phyloP scores from a whole-genome alignment of 1,140 invertebrate genomes.

The Mactra quadrangularis region DNA sequence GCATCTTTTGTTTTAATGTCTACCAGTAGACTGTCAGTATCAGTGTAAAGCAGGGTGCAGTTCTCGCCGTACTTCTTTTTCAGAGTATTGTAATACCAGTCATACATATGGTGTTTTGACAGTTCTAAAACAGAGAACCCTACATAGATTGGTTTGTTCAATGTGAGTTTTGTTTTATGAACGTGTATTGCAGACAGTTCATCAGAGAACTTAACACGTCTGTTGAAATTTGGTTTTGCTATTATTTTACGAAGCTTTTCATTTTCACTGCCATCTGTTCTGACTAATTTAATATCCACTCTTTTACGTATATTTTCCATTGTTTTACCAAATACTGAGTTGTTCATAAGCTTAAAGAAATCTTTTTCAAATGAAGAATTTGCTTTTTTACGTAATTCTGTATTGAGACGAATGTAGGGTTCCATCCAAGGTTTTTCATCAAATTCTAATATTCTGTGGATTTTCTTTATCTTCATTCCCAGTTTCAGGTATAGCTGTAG shows the following conservation, averaged over 20 bases:
- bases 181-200: constrained; percentile 60
- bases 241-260: constrained; percentile 16
- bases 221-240: constrained; percentile 34
- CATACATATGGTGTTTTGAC: constrained; percentile 72
- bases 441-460: constrained; percentile 58
- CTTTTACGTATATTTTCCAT: constrained; percentile 49
- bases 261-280: constrained; percentile 13
- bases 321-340: constrained; percentile 80
- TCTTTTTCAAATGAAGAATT: constrained; percentile 83
- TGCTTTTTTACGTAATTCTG: constrained; percentile 76
- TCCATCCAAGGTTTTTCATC: constrained; percentile 60
- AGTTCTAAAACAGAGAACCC: constrained; percentile 71
- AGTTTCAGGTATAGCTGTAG: constrained; percentile 42
- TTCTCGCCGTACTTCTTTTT: constrained; percentile 70
- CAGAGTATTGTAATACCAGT: constrained; percentile 75
- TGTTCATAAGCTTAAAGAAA: constrained; percentile 61
- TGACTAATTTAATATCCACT: constrained; percentile 31
- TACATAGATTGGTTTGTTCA: constrained; percentile 72
- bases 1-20: constrained; percentile 76
- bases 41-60: constrained; percentile 76
- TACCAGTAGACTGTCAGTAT: constrained; percentile 83
- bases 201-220: constrained; percentile 70
- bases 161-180: constrained; percentile 61
- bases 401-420: constrained; percentile 65
- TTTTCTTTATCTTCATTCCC: constrained; percentile 61